Base-by-base conservation (phyloP, 2,888 invertebrate genomes). In the Cosmorhoe ocellata region DNA sequence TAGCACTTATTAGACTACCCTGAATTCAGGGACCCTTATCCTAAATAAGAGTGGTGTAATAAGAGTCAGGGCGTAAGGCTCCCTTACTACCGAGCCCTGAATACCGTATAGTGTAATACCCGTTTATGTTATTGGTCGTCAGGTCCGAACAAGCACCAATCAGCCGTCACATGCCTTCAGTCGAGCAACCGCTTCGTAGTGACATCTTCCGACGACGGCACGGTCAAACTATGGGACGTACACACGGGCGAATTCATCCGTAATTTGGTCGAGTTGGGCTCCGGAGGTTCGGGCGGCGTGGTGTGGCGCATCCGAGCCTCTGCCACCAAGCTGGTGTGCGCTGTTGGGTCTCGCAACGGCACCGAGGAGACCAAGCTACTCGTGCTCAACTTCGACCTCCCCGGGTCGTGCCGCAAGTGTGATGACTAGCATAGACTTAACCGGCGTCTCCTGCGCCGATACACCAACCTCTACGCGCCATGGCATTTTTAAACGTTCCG, bases 321-420 rank as follows among this genome's bases (percentile, higher is more conserved):
- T 69, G 96, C 98, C 74, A 99, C 99, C 12, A 98, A 98, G 84
- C 92, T 99, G 57, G 98, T 99, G 40, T 99, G 99, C 86, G 99
- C 99, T 2, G 99, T 99, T 11, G 99, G 99, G 50, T 99, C 98
- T 61, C 94, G 99, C 28, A 99, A 99, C 78, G 99, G 99, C 48
- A 99, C 99, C 4, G 99, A 99, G 89, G 99, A 99, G 87, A 99
- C 99, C 6, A 99, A 99, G 84, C 93, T 99, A 26, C 93, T 99
- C 70, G 98, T 99, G 28, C 92, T 99, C 62, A 98, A 99, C 90
- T 99, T 99, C 89, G 98, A 99, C 86, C 95, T 96, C 41, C 96
- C 96, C 64, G 92, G 92, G 28, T 92, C 92, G 28, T 93, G 93
- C 74, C 88, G 91, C 60, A 92, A 92, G 76, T 93, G 93, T 62